Percentiles rank a stretch among this genome's conserved stretches.
phyloP scores from a whole-genome alignment of 53 echinoderm and acorn worm genomes.

The Crossaster papposus region DNA sequence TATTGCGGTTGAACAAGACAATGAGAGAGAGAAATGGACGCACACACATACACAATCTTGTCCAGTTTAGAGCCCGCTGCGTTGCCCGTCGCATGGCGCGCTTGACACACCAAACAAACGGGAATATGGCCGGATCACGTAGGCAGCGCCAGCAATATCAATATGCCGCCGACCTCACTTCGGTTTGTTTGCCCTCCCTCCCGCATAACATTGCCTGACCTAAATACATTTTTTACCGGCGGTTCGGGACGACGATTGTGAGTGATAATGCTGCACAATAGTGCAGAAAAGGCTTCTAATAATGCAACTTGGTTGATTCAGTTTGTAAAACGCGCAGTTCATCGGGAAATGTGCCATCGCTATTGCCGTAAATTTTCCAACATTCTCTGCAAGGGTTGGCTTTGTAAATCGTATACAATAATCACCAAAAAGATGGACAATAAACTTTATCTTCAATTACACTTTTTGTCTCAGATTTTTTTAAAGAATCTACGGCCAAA shows the following conservation, averaged over 20 bases:
- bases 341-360: background rate
- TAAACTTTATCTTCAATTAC: background rate
- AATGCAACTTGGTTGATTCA: constrained; percentile 20
- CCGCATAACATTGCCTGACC: constrained; percentile 59
- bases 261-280: constrained; percentile 19
- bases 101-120: constrained; percentile 39
- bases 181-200: constrained; percentile 32
- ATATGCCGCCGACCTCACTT: constrained; percentile 48
- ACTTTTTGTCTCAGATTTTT: constrained; percentile 3
- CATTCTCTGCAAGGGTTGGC: background rate
- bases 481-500: background rate
- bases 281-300: constrained; percentile 17
- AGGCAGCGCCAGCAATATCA: constrained; percentile 30
- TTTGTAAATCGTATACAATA: background rate
- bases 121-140: constrained; percentile 2
- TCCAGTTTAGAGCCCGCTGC: background rate
- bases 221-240: constrained; percentile 55
- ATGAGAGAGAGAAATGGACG: background rate
- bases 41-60: constrained; percentile 26
- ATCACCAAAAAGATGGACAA: background rate
- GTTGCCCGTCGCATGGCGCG: background rate
- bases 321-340: background rate
- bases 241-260: constrained; percentile 3
- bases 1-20: background rate
- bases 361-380: background rate